Evolutionary conservation across 2,888 invertebrate genomes (phyloP), one percentile per base, ranked within the genome.

Genomic region (Leucania comma): DNA sequence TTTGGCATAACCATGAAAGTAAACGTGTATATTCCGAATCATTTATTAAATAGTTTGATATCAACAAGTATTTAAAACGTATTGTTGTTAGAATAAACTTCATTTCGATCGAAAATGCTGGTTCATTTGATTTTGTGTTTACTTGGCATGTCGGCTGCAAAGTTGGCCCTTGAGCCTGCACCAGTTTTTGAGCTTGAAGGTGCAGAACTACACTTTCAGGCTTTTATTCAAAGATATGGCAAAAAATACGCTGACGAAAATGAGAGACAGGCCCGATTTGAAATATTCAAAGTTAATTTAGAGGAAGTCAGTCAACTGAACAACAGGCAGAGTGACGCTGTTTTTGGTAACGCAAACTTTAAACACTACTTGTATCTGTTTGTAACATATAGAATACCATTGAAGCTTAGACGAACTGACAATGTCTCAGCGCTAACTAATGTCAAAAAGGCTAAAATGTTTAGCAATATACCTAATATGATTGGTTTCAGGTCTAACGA

Each of bases 281-380:
- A 72, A 59, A 82, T 76, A 58, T 83, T 83, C 48, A 75, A 78
- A 69, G 9, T 53, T 0, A 82, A 75, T 22, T 71, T 83, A 17
- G 35, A 35, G 3, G 0, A 63, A 10, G 22, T 67, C 0, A 80
- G 68, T 9, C 42, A 10, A 0, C 17, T 61, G 51, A 84, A 84
- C 35, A 35, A 56, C 1, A 24, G 58, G 2, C 58, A 53, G 1
- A 17, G 65, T 6, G 1, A 58, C 6, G 38, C 72, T 22, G 59
- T 68, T 20, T 82, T 66, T 58, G 80, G 84, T 83, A 75, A 67
- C 29, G 17, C n/a, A 17, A 22, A 53, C 22, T 42, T 32, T 67
- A 2, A 14, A n/a, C 26, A 35, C 5, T 12, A 38, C 12, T 42
- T 46, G 20, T 46, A 46, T 20, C 20, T 20, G 35, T n/a, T 22